Evolutionary conservation across 2,888 invertebrate species (phyloP), one percentile per base, ranked within the genome.

Genomic region (Lomographa bimaculata): DNA sequence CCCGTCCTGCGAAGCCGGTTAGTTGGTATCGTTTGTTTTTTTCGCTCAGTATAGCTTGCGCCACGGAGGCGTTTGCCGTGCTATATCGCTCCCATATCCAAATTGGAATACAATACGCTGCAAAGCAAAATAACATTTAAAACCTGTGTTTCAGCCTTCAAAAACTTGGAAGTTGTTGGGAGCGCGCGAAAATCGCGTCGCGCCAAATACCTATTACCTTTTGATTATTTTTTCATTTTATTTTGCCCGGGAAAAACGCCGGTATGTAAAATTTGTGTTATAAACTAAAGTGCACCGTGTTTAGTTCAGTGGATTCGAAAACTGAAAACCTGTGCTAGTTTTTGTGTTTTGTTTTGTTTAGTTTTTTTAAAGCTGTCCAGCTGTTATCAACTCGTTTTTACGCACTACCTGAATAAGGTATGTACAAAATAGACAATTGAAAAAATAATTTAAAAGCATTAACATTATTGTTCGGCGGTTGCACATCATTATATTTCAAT

Each of bases 171-270:
- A 53, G 37, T 41, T 30, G 23, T 46, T 21, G 43, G 50, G 52
- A 39, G 18, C 51, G 45, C 54, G 44, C 18, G 39, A 46, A 60
- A 57, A 24, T 14, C 32, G 26, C 23, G 17, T 7, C 26, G 26
- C 29, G 10, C n/a, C 14, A 4, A 23, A 37, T 56, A 66, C 61
- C 48, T 71, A 58, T 59, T 39, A 28, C 41, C 55, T 52, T 45
- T 54, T 60, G 64, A 63, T 60, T 61, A 67, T 74, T 71, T 16
- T 43, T 33, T 57, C 53, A 43, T 45, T 63, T 71, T 71, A 60
- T 68, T 81, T 82, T 78, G 54, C 60, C 79, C 81, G 79, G 80
- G 66, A 21, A 77, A 84, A 83, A 81, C 66, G 76, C 85, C 85
- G 84, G 84, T 54, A 58, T 50, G 52, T 51, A 60, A 60, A 64